Conservation (phyloP, 2,888 invertebrate species). For the Aelia acuminata region DNA sequence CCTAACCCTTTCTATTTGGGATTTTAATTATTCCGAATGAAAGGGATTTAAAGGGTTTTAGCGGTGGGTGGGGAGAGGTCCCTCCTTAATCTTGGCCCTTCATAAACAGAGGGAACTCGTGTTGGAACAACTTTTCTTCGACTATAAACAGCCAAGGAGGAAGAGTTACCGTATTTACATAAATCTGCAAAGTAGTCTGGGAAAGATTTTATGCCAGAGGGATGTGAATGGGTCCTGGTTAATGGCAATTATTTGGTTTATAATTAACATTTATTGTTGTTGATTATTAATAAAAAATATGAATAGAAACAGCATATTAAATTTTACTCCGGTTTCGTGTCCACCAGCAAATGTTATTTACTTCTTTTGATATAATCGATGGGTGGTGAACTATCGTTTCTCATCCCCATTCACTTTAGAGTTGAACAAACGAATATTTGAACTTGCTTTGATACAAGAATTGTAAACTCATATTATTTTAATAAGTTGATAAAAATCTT, state of each 20-base stretch:
- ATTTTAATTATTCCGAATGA: slow-evolving; percentile 63
- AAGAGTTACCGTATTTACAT: slow-evolving; percentile 10
- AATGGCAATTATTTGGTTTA: background rate
- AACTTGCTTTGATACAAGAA: too few species aligned
- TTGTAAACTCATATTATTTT: too few species aligned
- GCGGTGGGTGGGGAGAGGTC: slow-evolving; percentile 11
- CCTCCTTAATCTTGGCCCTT: slow-evolving; percentile 46
- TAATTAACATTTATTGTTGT: too few species aligned
- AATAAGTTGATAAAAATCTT: too few species aligned
- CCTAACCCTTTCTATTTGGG: slow-evolving; percentile 60
- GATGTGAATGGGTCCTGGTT: background rate
- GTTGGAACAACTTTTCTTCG: slow-evolving; percentile 29
- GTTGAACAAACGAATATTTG: too few species aligned
- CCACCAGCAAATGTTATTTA: too few species aligned
- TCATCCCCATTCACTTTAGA: too few species aligned
- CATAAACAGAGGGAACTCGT: slow-evolving; percentile 44
- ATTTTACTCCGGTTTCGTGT: too few species aligned
- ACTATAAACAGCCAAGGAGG: background rate
- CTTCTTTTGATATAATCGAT: too few species aligned
- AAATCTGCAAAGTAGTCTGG: slow-evolving; percentile 33
- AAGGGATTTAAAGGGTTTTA: slow-evolving; percentile 60
- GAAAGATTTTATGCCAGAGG: background rate
- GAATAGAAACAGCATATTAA: too few species aligned
- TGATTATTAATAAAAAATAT: too few species aligned
- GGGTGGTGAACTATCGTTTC: too few species aligned